Base-by-base conservation (phyloP, 2,888 invertebrate species). In the Clunio marinus region DNA sequence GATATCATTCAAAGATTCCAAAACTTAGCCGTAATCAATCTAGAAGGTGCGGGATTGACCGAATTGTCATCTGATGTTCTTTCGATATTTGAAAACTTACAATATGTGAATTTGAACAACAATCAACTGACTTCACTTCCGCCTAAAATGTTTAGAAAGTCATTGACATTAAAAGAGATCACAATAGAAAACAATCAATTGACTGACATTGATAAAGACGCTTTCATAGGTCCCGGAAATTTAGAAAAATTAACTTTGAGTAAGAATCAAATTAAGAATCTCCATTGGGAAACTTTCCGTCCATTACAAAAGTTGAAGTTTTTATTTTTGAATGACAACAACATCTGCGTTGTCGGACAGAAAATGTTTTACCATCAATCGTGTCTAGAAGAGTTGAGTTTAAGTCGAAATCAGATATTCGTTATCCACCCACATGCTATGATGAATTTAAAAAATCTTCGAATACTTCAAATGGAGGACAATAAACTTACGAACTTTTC, bases 231-330 rank as follows among this genome's bases (percentile, higher is more conserved):
- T n/a, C 55, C 55, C 1, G 66, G 55, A 55, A 66, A 66, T 20
- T 15, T 66, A 0, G 66, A 66, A 24, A n/a, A 1, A 2, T 17
- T 66, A 1, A 66, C 32, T 32, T 15, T 66, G 7, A 25, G 22
- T 22, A 66, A 55, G 13, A 66, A 66, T 15, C 28, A 66, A 10
- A 28, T 66, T 13, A 32, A 28, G 7, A 20, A 51, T 2, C 27
- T 66, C 2, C 66, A 66, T 32, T 66, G 55, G 51, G 66, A 66
- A 55, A 66, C 66, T 15, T 66, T 66, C 28, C 28, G 66, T 2
- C 51, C 66, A n/a, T 13, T 66, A 17, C 10, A 55, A n/a, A 17
- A 66, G 10, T n/a, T 66, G 1, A 51, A 55, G 20, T 8, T 2
- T 24, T 20, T 66, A 1, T 13, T 5, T 1, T 1, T 66, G 2